Evolutionary conservation across 2,888 invertebrate genomes (phyloP), one percentile per base, ranked within the genome.

Genomic region (Stenodera caucasica): DNA sequence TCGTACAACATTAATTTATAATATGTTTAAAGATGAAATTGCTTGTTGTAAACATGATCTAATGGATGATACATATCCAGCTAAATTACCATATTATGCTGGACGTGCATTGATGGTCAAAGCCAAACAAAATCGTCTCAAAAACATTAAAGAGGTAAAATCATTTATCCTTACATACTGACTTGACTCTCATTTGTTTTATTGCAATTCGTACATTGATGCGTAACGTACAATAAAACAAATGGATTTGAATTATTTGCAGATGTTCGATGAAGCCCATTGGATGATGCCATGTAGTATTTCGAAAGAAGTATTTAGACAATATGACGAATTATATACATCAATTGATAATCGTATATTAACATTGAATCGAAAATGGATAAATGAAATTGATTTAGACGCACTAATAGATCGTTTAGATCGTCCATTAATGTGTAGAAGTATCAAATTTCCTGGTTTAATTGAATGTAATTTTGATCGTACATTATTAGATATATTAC

Each of bases 401-500:
- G 82, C 86, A 53, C 79, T 81, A 0, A 4, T 26, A 26, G 77
- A 79, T 0, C 84, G 85, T 49, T 78, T 92, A 23, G 89, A 92
- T 71, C 85, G 87, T 49, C 88, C 90, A 0, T 80, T 96, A 57
- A 88, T 96, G 85, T 81, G 86, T 61, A 86, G 87, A 63, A 91
- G 90, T 74, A 75, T 79, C 15, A 81, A 81, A 4, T 84, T 85
- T 56, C 85, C 85, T 15, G 90, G 90, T 0, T 81, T 91, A 51
- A 77, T 94, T 63, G 90, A 91, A 76, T 89, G 89, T 76, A 94
- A 94, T 77, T 90, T 94, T 68, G 91, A 94, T 77, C 84, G 85
- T 35, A 29, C 7, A 37, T 40, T 56, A 33, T 75, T 92, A 72
- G 86, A 87, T 59, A 81, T 92, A 49, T 90, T 89, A 74, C 84